Evolutionary conservation across 1,140 invertebrate genomes (phyloP).

Genomic region (Lordiphosa mommai): DNA sequence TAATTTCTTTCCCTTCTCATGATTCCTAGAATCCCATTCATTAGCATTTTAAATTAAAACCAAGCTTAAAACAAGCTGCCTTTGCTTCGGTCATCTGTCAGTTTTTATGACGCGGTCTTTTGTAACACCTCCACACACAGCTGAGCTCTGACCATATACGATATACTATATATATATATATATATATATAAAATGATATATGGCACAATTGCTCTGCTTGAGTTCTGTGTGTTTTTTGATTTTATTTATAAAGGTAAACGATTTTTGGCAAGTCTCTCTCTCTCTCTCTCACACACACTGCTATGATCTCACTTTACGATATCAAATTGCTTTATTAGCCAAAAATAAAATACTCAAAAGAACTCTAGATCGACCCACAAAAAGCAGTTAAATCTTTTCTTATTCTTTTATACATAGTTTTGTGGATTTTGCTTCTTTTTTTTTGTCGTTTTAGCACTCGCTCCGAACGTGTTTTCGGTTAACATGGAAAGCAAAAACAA

Average conservation of each 20-base stretch:
- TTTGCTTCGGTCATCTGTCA: conserved; percentile 1
- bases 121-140: conserved; percentile 54
- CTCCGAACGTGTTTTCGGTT: conserved; percentile 55
- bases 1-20: conserved; percentile 16
- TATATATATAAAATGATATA: conserved; percentile 31
- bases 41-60: conserved; percentile 61
- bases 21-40: conserved; percentile 40
- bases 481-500: conserved; percentile 40
- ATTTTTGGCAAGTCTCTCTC: conserved; percentile 21
- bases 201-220: conserved; percentile 24
- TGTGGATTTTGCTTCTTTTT: conserved; percentile 39
- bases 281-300: conserved; percentile 17
- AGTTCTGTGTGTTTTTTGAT: conserved; percentile 24
- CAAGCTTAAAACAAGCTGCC: conserved; percentile 44
- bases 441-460: conserved; percentile 43
- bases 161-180: conserved; percentile 29
- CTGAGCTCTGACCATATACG: conserved; percentile 28
- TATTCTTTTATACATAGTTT: conserved; percentile 25
- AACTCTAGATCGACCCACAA: conserved; percentile 13
- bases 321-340: conserved; percentile 74
- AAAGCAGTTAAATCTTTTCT: conserved; percentile 49
- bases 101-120: conserved; percentile 28
- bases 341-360: conserved; percentile 35
- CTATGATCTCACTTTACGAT: conserved; percentile 74
- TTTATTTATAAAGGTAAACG: conserved; percentile 49